These are phyloP conservation scores for Nymphalis io DNA, from an alignment of 1,140 invertebrate genomes.

Conservation along the genomic window DNA sequence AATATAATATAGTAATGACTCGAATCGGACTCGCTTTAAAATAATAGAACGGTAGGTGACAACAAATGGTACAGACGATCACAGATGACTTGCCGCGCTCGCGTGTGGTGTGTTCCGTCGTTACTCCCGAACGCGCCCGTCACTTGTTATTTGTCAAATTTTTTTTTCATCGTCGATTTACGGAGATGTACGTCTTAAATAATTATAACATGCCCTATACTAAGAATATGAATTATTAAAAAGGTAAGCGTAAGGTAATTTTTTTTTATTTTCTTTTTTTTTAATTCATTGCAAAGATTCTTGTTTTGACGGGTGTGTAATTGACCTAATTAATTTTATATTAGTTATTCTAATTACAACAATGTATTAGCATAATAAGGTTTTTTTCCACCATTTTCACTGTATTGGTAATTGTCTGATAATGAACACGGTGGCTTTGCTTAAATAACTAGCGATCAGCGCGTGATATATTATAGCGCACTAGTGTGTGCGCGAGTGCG, in stretches of 20 bases:
- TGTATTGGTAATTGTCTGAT: too few relatives aligned
- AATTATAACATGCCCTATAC: background rate
- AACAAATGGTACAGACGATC: slow-evolving; percentile 5
- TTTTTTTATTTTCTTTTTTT: background rate
- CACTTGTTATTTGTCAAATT: slow-evolving; percentile 32
- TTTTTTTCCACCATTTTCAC: too few relatives aligned
- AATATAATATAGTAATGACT: background rate
- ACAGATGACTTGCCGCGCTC: slow-evolving; percentile 30
- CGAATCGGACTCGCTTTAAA: slow-evolving; percentile 14
- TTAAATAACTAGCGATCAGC: too few relatives aligned
- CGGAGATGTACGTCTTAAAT: slow-evolving; percentile 1
- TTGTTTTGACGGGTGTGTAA: too few relatives aligned
- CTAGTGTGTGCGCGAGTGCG: too few relatives aligned
- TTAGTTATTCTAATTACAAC: too few relatives aligned
- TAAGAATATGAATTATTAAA: slow-evolving; percentile 5
- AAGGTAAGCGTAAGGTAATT: background rate
- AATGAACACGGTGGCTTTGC: too few relatives aligned
- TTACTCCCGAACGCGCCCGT: slow-evolving; percentile 34
- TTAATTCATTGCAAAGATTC: too few relatives aligned
- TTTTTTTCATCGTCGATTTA: slow-evolving; percentile 2
- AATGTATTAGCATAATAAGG: too few relatives aligned
- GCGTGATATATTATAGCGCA: too few relatives aligned
- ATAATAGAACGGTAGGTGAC: background rate
- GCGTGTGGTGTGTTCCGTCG: slow-evolving; percentile 37
- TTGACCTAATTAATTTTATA: too few relatives aligned